phyloP scores from a whole-genome alignment of 2,888 invertebrate genomes.

The Myopa testacea region DNA sequence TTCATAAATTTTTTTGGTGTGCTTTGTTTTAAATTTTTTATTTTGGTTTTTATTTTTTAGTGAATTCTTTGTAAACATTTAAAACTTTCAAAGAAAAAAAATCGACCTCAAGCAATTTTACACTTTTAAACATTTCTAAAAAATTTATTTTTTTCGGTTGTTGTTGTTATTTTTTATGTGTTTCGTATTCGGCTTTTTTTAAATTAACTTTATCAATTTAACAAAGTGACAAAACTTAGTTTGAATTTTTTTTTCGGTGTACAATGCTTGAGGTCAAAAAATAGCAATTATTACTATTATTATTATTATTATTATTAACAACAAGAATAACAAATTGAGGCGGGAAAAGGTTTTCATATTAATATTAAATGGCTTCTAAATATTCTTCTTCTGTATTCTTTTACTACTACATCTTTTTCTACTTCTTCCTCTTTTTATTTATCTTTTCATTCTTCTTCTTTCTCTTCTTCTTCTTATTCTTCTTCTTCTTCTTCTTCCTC shows the following conservation, averaged over 20 bases:
- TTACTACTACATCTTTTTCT: no score
- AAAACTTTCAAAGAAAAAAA: not conserved
- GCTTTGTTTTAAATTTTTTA: conserved; percentile 26
- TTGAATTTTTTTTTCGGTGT: not conserved
- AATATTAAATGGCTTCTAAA: no score
- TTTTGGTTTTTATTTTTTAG: not conserved
- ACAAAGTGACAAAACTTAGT: no score
- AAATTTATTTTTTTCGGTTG: no score
- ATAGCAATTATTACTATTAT: not conserved
- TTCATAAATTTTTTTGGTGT: not conserved
- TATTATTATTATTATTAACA: not conserved
- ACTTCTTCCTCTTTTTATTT: no score
- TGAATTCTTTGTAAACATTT: not conserved
- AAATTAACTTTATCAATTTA: no score
- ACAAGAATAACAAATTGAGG: conserved; percentile 1
- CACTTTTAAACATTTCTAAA: not conserved
- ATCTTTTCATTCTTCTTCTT: no score
- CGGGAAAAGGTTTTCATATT: no score
- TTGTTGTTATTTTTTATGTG: no score
- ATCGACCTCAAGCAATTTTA: conserved; percentile 13
- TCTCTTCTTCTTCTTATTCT: not conserved
- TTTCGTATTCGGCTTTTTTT: no score
- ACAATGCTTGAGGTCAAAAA: not conserved
- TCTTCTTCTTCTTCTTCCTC: no score
- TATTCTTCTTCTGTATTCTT: no score